These are phyloP conservation scores for Lepidocyrtinus sp. DNA, from an alignment of 2,888 invertebrate genomes.

Conservation along the genomic window DNA sequence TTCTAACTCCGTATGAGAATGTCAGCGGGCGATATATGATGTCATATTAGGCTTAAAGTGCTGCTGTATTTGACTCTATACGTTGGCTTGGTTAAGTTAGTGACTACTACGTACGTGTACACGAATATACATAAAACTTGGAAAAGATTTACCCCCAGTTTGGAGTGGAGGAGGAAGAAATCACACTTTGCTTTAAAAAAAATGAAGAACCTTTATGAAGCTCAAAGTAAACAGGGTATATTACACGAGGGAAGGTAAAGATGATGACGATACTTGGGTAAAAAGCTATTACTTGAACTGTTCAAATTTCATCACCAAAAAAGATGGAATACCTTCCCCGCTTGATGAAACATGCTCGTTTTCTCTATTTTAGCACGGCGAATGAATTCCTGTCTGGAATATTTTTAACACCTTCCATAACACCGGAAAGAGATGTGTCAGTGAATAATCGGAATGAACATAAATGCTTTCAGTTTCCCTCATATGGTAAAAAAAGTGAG, in stretches of 20 bases:
- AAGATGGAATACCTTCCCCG: conserved; percentile 44
- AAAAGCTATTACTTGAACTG: conserved; percentile 52
- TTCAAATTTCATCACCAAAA: conserved; percentile 56
- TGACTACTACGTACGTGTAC: conserved; percentile 24
- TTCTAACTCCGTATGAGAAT: no score
- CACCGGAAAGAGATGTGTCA: conserved; percentile 38
- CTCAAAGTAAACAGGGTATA: neutral
- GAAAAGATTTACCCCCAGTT: conserved; percentile 13
- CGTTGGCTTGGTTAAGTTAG: conserved; percentile 22
- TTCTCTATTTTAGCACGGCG: conserved; percentile 13
- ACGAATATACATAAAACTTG: conserved; percentile 12
- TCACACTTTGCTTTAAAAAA: conserved; percentile 4
- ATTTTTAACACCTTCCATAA: conserved; percentile 13
- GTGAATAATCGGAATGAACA: conserved; percentile 58
- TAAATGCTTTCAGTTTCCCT: conserved; percentile 30
- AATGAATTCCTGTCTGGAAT: conserved; percentile 10
- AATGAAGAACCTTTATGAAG: neutral
- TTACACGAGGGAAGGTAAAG: conserved; percentile 7
- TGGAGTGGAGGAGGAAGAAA: conserved; percentile 1
- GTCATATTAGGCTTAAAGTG: neutral
- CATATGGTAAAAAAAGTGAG: conserved; percentile 21
- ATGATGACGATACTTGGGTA: conserved; percentile 20
- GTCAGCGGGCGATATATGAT: neutral
- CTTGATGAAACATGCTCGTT: conserved; percentile 44
- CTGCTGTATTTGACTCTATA: no score